Percentiles rank a stretch among this genome's conserved stretches.
Conservation (phyloP, 2,888 invertebrate species). For the Philaethria dido region DNA sequence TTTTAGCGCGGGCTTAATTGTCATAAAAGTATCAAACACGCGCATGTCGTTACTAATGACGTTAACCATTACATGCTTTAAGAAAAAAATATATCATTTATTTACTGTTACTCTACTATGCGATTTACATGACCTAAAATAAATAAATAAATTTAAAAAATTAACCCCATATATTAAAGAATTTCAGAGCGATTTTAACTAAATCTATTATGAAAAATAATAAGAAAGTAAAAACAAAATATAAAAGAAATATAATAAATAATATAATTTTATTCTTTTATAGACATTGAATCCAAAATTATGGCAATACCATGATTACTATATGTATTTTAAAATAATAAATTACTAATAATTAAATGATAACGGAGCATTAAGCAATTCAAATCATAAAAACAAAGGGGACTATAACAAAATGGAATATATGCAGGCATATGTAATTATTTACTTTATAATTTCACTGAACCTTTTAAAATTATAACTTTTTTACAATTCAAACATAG, state of each 20-base stretch:
- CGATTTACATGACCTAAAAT: neutral
- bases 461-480: neutral
- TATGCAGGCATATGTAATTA: no score
- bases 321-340: no score
- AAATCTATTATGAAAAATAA: no score
- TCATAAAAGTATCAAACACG: constrained; percentile 21
- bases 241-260: neutral
- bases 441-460: neutral
- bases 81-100: neutral
- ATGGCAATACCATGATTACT: no score
- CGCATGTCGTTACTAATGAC: constrained; percentile 9
- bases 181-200: no score
- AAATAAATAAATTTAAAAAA: neutral
- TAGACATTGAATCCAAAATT: neutral
- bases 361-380: no score
- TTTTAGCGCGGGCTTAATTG: constrained; percentile 22
- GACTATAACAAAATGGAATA: no score
- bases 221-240: no score
- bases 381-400: no score
- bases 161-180: no score
- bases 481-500: neutral
- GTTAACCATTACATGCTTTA: neutral
- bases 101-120: neutral
- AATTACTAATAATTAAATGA: no score
- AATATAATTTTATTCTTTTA: neutral